phyloP scores from a whole-genome alignment of 2,113 vertebrate genomes.

The Melanerpes aurifrons region DNA sequence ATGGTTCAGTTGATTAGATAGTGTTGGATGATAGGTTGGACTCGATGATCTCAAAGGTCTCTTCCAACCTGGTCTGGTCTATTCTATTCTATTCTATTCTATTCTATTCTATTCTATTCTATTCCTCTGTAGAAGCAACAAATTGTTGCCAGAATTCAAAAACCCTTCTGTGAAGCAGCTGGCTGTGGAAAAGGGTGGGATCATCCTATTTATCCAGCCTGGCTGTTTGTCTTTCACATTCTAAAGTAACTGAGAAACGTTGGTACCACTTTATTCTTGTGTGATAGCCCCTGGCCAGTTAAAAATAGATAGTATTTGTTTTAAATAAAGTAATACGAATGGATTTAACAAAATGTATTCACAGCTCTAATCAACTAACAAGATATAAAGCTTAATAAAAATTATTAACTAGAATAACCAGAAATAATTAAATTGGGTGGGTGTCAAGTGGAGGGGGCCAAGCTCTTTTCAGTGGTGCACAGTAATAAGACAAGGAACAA shows the following conservation, averaged over 20 bases:
- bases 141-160: neutral
- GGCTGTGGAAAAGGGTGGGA: neutral
- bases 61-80: too few species aligned
- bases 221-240: neutral
- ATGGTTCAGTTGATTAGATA: too few species aligned
- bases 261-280: fast-evolving
- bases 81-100: too few species aligned
- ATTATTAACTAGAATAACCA: too few species aligned
- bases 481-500: too few species aligned
- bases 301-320: neutral
- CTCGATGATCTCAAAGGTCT: too few species aligned
- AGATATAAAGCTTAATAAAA: neutral
- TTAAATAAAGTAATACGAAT: neutral
- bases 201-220: neutral
- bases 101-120: too few species aligned
- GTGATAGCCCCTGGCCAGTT: neutral
- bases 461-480: too few species aligned
- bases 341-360: neutral
- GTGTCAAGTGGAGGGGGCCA: too few species aligned
- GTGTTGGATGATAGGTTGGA: too few species aligned
- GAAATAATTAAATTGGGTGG: too few species aligned
- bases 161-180: neutral
- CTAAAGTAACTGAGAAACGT: neutral
- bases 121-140: neutral
- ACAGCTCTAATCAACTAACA: neutral